Evolutionary conservation across 2,797 vertebrate genomes (phyloP), one percentile per base, ranked within the genome.

Genomic region (Spatula clypeata): DNA sequence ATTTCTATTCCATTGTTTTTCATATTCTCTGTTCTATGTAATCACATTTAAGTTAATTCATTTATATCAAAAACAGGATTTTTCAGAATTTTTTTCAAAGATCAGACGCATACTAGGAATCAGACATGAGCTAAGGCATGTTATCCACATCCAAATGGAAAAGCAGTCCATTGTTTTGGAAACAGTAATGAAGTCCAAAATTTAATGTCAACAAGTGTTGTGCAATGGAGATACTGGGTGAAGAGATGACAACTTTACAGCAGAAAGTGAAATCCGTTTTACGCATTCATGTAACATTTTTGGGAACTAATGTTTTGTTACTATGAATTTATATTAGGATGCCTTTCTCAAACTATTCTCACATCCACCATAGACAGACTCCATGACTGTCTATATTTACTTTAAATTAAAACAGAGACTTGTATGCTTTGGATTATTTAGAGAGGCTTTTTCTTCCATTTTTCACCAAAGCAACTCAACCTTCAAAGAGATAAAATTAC

Each of bases 121-220:
- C 6, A 3, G 27, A 64, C 7, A 32, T 1, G 3, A 55, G 26
- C 18, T 18, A 44, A 11, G 6, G 6, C 17, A 53, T 5, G 7
- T 31, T 54, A 69, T 47, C 38, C 51, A 67, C 23, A 36, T 13
- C 34, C 24, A 88, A 88, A 82, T 11, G 10, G 42, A 66, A 79
- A 90, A 49, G 21, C 3, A 12, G 5, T 15, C 24, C 9, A 7
- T 13, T 81, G 47, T 57, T 83, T 24, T 65, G 32, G 27, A 62
- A 93, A 84, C 15, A 82, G 10, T 45, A 62, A 81, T 1, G 8
- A 61, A 54, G 27, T 9, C 6, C 31, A 91, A 87, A 91, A 66
- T 23, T 20, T 54, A 80, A 55, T 0, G 0, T 38, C 54, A 69
- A 8, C 18, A 65, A 64, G 6, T 13, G 17, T 9, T 44, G 24